Conservation (phyloP, 2,888 invertebrate genomes). For the Orgyia antiqua region DNA sequence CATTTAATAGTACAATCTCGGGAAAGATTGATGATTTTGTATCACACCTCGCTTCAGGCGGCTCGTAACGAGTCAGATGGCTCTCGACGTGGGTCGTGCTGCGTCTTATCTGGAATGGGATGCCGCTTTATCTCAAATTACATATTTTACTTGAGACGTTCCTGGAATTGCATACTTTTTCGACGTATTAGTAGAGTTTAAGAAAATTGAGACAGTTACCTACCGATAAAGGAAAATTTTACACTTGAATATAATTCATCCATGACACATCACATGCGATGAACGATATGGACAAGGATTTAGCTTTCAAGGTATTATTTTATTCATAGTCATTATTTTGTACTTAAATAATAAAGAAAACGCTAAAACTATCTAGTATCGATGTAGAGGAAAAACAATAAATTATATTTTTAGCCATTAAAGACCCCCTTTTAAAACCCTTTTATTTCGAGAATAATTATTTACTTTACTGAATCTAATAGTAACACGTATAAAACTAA, state of each 20-base stretch:
- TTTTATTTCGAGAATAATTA: too few species aligned
- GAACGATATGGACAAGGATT: too few species aligned
- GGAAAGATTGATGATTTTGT: conserved; percentile 78
- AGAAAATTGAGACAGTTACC: conserved; percentile 24
- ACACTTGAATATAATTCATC: neutral
- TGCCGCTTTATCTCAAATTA: conserved; percentile 77
- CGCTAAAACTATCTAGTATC: too few species aligned
- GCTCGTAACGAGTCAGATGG: conserved; percentile 74
- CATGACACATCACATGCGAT: too few species aligned
- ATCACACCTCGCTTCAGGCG: conserved; percentile 78
- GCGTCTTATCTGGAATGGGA: conserved; percentile 75
- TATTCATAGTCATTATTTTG: too few species aligned
- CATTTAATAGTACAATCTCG: conserved; percentile 78
- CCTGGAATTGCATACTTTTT: conserved; percentile 56
- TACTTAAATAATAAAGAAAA: too few species aligned
- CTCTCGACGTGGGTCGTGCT: conserved; percentile 73
- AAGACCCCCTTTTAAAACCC: too few species aligned
- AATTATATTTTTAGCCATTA: too few species aligned
- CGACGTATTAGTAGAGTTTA: conserved; percentile 40
- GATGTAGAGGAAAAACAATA: too few species aligned
- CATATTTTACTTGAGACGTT: conserved; percentile 74
- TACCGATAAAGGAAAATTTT: neutral
- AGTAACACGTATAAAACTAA: too few species aligned
- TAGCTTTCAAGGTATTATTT: too few species aligned
- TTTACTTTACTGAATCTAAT: too few species aligned